Evolutionary conservation across 2,888 invertebrate genomes (phyloP).

Genomic region (Lasioglossum leucozonium): DNA sequence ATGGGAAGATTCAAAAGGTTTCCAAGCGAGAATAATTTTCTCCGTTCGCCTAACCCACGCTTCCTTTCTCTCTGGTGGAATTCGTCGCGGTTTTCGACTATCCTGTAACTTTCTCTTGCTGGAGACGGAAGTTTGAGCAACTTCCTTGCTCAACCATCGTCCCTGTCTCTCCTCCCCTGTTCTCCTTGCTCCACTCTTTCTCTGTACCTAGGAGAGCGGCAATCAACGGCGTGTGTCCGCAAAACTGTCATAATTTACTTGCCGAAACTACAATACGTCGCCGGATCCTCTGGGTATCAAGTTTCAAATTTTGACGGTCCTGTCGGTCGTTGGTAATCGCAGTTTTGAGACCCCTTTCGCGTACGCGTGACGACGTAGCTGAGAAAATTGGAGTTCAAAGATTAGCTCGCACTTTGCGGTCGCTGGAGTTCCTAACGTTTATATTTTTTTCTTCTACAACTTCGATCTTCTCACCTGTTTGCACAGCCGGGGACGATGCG

Average conservation of each 20-base stretch:
- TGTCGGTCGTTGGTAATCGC: conserved; percentile 11
- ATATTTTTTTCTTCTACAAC: neutral
- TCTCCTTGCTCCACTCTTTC: neutral
- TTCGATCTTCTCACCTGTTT: neutral
- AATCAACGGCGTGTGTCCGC: conserved; percentile 10
- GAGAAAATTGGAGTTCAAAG: neutral
- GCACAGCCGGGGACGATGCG: no score
- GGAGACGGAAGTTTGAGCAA: conserved; percentile 28
- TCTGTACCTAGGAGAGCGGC: neutral
- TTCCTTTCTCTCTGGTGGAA: conserved; percentile 41
- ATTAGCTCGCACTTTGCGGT: neutral
- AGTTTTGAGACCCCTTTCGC: conserved; percentile 1
- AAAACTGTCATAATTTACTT: conserved; percentile 32
- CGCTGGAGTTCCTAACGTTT: neutral
- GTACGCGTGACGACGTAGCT: neutral
- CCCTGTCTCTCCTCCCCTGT: neutral
- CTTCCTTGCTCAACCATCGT: neutral
- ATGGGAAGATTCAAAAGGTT: conserved; percentile 24
- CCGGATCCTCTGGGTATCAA: neutral
- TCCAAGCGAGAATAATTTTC: conserved; percentile 44
- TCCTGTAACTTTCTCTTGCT: conserved; percentile 16
- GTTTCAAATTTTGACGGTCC: conserved; percentile 1
- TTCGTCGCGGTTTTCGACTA: conserved; percentile 44
- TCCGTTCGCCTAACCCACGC: conserved; percentile 6
- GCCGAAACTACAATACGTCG: conserved; percentile 10